Evolutionary conservation across 2,797 vertebrate species (phyloP).

Genomic region (Gila robusta): DNA sequence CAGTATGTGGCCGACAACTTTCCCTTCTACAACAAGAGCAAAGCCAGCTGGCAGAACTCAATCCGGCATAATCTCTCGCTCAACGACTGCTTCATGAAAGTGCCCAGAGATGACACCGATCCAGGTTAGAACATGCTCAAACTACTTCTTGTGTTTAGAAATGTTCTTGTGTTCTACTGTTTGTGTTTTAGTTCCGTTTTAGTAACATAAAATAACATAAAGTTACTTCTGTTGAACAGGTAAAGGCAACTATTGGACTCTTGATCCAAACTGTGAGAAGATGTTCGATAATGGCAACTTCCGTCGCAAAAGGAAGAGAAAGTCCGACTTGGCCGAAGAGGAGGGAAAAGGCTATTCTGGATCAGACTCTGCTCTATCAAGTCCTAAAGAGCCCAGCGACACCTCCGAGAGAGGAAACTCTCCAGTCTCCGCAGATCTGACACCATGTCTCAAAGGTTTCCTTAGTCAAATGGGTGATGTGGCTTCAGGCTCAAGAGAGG

Average conservation of each 20-base stretch:
- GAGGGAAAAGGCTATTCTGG: constrained; percentile 50
- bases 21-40: constrained; percentile 93
- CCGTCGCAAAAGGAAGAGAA: constrained; percentile 93
- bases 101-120: constrained; percentile 85
- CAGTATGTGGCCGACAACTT: constrained; percentile 92
- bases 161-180: not conserved
- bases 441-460: constrained; percentile 82
- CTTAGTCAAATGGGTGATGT: constrained; percentile 81
- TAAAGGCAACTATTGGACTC: constrained; percentile 97
- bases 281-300: constrained; percentile 98
- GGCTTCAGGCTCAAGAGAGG: constrained; percentile 65
- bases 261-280: constrained; percentile 96
- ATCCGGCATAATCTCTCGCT: constrained; percentile 94
- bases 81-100: constrained; percentile 93
- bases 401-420: constrained; percentile 77
- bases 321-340: constrained; percentile 76
- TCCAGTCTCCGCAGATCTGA: constrained; percentile 63
- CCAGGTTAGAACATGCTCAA: constrained; percentile 80
- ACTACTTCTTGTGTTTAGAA: not conserved
- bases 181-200: not conserved
- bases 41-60: constrained; percentile 96
- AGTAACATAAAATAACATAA: constrained; percentile 3
- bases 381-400: constrained; percentile 76
- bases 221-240: constrained; percentile 73
- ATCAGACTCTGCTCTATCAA: constrained; percentile 71